phyloP scores from a whole-genome alignment of 2,888 invertebrate genomes.

The Leucozona laternaria region DNA sequence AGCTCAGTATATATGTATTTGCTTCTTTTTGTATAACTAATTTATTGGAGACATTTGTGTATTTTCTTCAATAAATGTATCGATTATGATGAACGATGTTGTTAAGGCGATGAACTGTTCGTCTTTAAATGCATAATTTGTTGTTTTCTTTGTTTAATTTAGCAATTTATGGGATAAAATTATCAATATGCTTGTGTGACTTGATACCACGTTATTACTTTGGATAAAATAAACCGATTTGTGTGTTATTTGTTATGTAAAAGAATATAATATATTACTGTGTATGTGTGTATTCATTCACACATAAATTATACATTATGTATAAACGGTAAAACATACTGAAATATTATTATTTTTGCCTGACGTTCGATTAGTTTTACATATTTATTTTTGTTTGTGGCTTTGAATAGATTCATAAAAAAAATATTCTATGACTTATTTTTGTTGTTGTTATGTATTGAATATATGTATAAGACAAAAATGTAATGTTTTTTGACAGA shows the following conservation, averaged over 20 bases:
- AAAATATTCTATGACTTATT: slow-evolving; percentile 60
- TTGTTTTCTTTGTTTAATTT: slow-evolving; percentile 59
- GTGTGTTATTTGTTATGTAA: slow-evolving; percentile 60
- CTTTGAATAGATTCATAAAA: slow-evolving; percentile 69
- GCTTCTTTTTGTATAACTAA: slow-evolving; percentile 42
- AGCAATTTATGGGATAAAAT: slow-evolving; percentile 65
- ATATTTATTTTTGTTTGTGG: slow-evolving; percentile 51
- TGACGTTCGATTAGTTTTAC: slow-evolving; percentile 70
- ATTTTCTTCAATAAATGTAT: slow-evolving; percentile 34
- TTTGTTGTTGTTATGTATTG: slow-evolving; percentile 47
- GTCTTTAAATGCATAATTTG: slow-evolving; percentile 63
- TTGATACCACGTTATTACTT: slow-evolving; percentile 50
- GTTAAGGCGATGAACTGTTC: slow-evolving; percentile 40
- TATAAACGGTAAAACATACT: slow-evolving; percentile 29
- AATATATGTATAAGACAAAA: slow-evolving; percentile 67
- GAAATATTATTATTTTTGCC: slow-evolving; percentile 27
- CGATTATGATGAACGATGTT: slow-evolving; percentile 55
- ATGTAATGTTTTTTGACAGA: slow-evolving; percentile 62
- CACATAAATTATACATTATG: slow-evolving; percentile 7
- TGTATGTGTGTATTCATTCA: slow-evolving; percentile 25
- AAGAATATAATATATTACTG: slow-evolving; percentile 53
- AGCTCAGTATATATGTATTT: slow-evolving; percentile 50
- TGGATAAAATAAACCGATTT: slow-evolving; percentile 60
- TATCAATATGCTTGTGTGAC: slow-evolving; percentile 37
- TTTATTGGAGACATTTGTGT: slow-evolving; percentile 43